These are phyloP conservation scores for Apeltes quadracus DNA, from an alignment of 2,113 vertebrate genomes.

Conservation along the genomic window DNA sequence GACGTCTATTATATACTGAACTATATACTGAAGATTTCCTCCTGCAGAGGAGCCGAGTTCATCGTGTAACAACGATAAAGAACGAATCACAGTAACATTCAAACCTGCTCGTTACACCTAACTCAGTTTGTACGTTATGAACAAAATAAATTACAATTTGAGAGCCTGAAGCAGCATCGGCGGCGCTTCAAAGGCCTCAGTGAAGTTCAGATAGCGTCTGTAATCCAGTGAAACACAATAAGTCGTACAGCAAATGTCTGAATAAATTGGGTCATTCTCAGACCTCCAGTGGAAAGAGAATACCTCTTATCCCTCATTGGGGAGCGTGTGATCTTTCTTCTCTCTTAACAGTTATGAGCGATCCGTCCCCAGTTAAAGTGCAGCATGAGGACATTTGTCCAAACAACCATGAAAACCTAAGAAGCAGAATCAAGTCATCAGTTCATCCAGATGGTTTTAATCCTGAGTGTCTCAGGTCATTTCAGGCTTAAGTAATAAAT, in stretches of 20 bases:
- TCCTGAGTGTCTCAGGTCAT: not conserved
- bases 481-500: too few relatives aligned
- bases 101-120: slow-evolving; percentile 30
- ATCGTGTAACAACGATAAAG: slow-evolving; percentile 32
- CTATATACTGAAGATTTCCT: not conserved
- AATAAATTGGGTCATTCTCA: not conserved
- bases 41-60: not conserved
- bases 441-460: too few relatives aligned
- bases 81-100: slow-evolving; percentile 22
- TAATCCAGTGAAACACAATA: slow-evolving; percentile 1
- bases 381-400: too few relatives aligned
- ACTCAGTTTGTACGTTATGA: slow-evolving; percentile 40
- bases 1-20: not conserved
- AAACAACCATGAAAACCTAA: too few relatives aligned
- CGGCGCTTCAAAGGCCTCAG: slow-evolving; percentile 19
- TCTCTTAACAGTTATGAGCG: not conserved
- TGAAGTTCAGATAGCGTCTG: not conserved
- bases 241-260: not conserved
- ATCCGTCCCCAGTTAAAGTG: not conserved
- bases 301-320: not conserved
- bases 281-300: not conserved
- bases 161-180: not conserved
- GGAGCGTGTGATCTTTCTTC: not conserved
- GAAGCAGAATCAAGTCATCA: too few relatives aligned
- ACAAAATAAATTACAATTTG: slow-evolving; percentile 41